Evolutionary conservation across 35 echinoderm and acorn worm species (phyloP), one percentile per base, ranked within the genome.

Genomic region (Patiria miniata): DNA sequence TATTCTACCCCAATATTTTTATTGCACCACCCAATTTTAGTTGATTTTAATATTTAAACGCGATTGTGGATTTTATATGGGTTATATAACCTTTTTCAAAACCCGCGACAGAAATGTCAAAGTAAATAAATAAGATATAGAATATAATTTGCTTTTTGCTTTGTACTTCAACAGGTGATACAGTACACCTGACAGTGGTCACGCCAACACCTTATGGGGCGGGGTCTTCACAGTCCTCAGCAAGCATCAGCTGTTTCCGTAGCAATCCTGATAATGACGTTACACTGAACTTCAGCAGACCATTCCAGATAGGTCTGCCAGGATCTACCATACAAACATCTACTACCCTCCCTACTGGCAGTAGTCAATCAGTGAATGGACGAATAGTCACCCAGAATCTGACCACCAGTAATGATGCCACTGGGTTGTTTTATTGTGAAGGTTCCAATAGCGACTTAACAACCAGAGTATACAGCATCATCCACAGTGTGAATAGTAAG

Each of bases 201-300:
- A 84, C 82, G 36, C 82, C 82, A 18, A 84, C 55, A 59, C 82
- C 82, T 5, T 84, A 84, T 84, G 82, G 82, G 23, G 82, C 82
- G 2, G 19, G 22, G 29, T 17, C 8, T 1, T 38, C 1, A 37
- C n/a, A 5, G 7, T 30, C 21, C n/a, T n/a, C 1, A 37, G 36
- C 53, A 8, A 37, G 22, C 2, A 37, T 60, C 36, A 61, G n/a
- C 57, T 84, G 82, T 60, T 58, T 84, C 18, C 82, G 53, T 32
- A 84, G 82, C 57, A 29, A 19, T 19, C 82, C 82, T 39, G 82
- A 84, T 40, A 60, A 51, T 19, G 21, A 39, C 21, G 39, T 38
- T 37, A 58, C 12, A 17, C 16, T 84, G 14, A 36, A 14, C 36
- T 52, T 53, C 3, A 28, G 54, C 7, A 84, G 82, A 61, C 82